Percentiles rank a stretch among this genome's conserved stretches.
These are phyloP conservation scores for Hycleus cichorii DNA, from an alignment of 1,140 invertebrate species.

Conservation along the genomic window DNA sequence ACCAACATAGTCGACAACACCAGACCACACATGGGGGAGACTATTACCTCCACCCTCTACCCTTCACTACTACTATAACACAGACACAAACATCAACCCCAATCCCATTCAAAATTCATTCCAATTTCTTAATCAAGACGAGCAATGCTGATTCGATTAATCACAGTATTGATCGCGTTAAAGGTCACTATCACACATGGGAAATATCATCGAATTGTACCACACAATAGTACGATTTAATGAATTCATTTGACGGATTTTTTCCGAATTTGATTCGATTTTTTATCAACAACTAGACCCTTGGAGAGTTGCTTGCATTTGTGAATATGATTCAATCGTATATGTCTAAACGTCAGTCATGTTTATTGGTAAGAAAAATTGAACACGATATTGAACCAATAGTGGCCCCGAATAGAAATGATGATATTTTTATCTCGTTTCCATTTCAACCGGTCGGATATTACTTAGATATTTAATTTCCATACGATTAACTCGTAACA, in stretches of 20 bases:
- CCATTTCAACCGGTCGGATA: constrained; percentile 30
- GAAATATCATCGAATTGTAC: neutral
- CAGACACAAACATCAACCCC: neutral
- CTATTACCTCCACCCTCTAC: constrained; percentile 10
- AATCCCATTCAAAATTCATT: constrained; percentile 24
- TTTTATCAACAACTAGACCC: neutral
- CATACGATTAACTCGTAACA: constrained; percentile 30
- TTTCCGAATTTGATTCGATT: neutral
- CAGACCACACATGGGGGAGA: constrained; percentile 10
- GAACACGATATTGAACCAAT: constrained; percentile 19
- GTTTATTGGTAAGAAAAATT: constrained; percentile 27
- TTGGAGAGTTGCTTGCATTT: neutral
- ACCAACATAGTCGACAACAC: constrained; percentile 20
- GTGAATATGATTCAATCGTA: constrained; percentile 17
- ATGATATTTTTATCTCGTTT: constrained; percentile 30
- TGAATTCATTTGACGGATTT: no score
- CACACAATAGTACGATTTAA: no score
- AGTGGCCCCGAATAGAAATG: constrained; percentile 21
- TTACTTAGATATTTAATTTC: constrained; percentile 33
- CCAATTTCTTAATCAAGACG: constrained; percentile 24
- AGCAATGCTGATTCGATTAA: constrained; percentile 17
- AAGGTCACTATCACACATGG: constrained; percentile 2
- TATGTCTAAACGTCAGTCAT: constrained; percentile 21
- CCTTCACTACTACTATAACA: constrained; percentile 4
- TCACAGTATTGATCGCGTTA: constrained; percentile 8